Evolutionary conservation across 64 coral and sea anemone genomes (phyloP).

Genomic region (Stylophora pistillata): DNA sequence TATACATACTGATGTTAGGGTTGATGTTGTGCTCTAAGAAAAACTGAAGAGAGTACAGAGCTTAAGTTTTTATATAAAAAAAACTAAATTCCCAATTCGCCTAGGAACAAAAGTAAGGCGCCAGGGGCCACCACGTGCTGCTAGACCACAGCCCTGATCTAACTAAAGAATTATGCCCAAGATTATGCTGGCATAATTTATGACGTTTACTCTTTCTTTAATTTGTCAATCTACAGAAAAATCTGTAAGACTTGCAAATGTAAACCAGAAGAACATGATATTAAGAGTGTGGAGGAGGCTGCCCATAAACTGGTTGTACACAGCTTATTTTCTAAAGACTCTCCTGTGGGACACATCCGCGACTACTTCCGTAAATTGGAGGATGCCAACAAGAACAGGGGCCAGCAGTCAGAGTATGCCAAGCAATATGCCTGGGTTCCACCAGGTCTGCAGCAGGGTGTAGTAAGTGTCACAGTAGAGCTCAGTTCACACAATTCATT

Average conservation of each 20-base stretch:
- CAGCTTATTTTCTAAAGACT: slow-evolving; percentile 81
- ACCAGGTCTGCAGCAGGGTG: slow-evolving; percentile 85
- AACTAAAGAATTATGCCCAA: neutral
- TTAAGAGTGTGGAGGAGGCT: slow-evolving; percentile 89
- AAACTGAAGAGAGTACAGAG: no score
- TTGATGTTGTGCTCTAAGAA: no score
- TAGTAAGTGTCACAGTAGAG: slow-evolving; percentile 52
- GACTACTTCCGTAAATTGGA: slow-evolving; percentile 89
- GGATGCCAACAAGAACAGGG: slow-evolving; percentile 43
- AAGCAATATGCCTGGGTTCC: slow-evolving; percentile 94
- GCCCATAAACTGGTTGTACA: slow-evolving; percentile 79
- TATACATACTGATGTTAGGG: no score
- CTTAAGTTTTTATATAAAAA: no score
- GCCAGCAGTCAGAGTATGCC: slow-evolving; percentile 73
- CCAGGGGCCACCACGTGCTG: no score
- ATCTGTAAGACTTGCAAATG: slow-evolving; percentile 99
- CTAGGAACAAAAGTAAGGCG: no score
- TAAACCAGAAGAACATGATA: slow-evolving; percentile 90
- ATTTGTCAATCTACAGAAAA: slow-evolving; percentile 62
- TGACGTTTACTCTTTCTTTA: no score
- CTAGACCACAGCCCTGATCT: no score
- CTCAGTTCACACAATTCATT: no score
- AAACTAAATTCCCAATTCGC: no score
- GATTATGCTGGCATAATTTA: neutral
- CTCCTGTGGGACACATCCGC: slow-evolving; percentile 66